A percentile compares a stretch with the other conserved stretches of the same genome.
Evolutionary conservation across 1,140 invertebrate species (phyloP).

Genomic region (Eurosta solidaginis): DNA sequence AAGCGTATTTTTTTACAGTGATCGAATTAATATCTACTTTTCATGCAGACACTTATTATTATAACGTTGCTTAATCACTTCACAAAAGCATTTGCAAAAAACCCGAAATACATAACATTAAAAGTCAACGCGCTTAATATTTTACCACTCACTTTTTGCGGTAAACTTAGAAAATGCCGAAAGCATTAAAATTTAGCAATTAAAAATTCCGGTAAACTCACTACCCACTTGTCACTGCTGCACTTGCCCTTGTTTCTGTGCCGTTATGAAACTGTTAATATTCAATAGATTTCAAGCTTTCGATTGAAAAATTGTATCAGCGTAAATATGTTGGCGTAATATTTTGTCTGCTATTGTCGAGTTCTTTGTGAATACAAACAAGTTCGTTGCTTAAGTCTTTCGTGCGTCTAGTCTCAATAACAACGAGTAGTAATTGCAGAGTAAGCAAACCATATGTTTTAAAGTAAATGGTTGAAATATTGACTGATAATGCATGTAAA

Average conservation of each 20-base stretch:
- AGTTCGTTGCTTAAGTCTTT: constrained; percentile 16
- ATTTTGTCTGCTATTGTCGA: background rate
- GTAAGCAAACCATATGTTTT: background rate
- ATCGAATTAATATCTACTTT: background rate
- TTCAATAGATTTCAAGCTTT: background rate
- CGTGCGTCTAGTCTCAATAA: background rate
- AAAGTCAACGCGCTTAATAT: background rate
- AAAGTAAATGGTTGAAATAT: background rate
- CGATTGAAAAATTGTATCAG: background rate
- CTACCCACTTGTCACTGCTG: background rate
- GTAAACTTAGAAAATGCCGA: background rate
- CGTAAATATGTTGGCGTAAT: background rate
- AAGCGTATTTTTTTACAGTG: background rate
- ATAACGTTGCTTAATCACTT: background rate
- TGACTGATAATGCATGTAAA: background rate
- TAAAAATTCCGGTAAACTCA: background rate
- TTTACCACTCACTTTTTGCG: background rate
- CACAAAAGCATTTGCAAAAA: background rate
- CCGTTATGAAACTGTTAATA: background rate
- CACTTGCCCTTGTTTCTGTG: background rate
- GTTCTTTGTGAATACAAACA: background rate
- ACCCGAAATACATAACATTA: background rate
- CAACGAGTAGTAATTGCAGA: background rate
- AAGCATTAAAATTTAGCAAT: background rate
- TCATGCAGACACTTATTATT: background rate